Base-by-base conservation (phyloP, 1,140 invertebrate species). In the Dreissena polymorpha region DNA sequence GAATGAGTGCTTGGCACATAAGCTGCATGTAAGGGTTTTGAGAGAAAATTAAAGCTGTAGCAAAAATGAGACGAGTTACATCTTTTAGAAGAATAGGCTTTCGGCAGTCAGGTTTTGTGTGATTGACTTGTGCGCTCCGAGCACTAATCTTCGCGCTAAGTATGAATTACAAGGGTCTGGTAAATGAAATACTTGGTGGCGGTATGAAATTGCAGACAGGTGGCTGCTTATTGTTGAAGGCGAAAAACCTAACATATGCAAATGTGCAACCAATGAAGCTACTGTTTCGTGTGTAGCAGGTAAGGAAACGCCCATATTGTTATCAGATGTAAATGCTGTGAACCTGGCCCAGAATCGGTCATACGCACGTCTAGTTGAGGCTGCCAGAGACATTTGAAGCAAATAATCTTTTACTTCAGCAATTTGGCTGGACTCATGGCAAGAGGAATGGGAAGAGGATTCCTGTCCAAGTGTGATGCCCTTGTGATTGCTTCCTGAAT, bases 141-240 rank as follows among this genome's bases (percentile, higher is more conserved):
- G 16, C 25, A 75, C 13, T 60, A 75, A 63, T 0, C 73, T 21
- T 5, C 29, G 23, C 7, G 49, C 63, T 29, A 65, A 18, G 14
- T n/a, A 75, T 8, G 57, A n/a, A 18, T 16, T 23, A 49, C 73
- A 75, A 65, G 73, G 73, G 29, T 75, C 60, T n/a, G 29, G 55
- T 13, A 18, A 49, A 75, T n/a, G 25, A n/a, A 29, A 0, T 5
- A 75, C 14, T 50, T 39, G 60, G 23, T 75, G 60, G 50, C 25
- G 63, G 49, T 49, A 75, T 12, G 73, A 5, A 49, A 75, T 65
- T 10, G 73, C 73, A 18, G 73, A 75, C 10, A 75, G 73, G 49
- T 75, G 73, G 50, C 73, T 75, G 39, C 73, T 75, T 13, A 75
- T 75, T 0, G 73, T 75, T 10, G 73, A 63, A 14, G 73, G 73